These are phyloP conservation scores for Dendrocopos noguchii DNA, from an alignment of 2,113 vertebrate species.

Conservation along the genomic window DNA sequence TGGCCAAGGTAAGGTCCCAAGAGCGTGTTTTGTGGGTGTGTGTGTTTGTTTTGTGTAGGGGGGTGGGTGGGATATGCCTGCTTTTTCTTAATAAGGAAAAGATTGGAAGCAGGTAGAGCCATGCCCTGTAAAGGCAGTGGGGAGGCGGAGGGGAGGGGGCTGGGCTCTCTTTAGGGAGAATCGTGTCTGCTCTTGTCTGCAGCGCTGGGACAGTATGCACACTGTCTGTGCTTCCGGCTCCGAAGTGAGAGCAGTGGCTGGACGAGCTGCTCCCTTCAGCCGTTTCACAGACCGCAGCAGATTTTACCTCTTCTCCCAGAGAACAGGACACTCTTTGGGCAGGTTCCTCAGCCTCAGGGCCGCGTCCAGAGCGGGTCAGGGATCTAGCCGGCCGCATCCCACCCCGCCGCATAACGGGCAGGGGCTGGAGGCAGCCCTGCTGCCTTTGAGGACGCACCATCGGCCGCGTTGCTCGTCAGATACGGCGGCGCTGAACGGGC, in stretches of 20 bases:
- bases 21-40: no score
- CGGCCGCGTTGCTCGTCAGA: background rate
- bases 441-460: no score
- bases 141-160: no score
- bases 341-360: background rate
- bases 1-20: no score
- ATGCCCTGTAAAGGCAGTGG: background rate
- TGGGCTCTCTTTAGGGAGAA: background rate
- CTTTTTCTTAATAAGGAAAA: background rate
- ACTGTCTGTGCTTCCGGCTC: background rate
- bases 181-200: rapidly evolving
- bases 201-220: no score
- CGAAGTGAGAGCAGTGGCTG: background rate
- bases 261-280: background rate
- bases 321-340: background rate
- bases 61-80: no score
- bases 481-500: background rate
- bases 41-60: no score
- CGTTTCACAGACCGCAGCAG: background rate
- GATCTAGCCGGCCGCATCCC: background rate
- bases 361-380: background rate
- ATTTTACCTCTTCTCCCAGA: background rate
- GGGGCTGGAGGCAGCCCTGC: background rate
- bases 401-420: no score
- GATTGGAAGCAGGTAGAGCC: background rate